A percentile compares a stretch with the other conserved stretches of the same genome.
These are phyloP conservation scores for Ostrea edulis DNA, from an alignment of 1,140 invertebrate species.

Conservation along the genomic window DNA sequence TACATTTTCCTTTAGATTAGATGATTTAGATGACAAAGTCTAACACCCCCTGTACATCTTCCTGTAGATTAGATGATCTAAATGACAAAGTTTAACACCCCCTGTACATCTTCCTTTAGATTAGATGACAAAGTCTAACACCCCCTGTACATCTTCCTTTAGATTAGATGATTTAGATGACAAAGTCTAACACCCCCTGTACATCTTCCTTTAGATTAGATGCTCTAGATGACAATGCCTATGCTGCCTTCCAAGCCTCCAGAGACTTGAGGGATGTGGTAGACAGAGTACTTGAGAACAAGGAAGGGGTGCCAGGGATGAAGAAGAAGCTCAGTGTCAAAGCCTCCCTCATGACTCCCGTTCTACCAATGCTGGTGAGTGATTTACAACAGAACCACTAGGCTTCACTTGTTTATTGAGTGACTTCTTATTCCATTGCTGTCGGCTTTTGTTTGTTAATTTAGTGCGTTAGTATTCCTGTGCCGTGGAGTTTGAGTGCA, in stretches of 20 bases:
- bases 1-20: constrained; percentile 81
- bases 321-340: constrained; percentile 77
- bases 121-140: not conserved
- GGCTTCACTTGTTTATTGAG: no score
- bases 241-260: constrained; percentile 91
- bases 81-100: no score
- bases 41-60: constrained; percentile 80
- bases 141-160: no score
- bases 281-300: constrained; percentile 80
- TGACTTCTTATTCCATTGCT: no score
- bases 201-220: constrained; percentile 82
- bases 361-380: constrained; percentile 91
- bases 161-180: not conserved
- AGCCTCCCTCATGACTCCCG: constrained; percentile 86
- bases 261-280: constrained; percentile 89
- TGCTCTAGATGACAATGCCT: constrained; percentile 91
- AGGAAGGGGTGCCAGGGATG: constrained; percentile 78
- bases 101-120: not conserved
- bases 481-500: no score
- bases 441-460: no score
- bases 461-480: no score
- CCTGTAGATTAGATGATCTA: constrained; percentile 86
- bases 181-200: not conserved
- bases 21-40: constrained; percentile 90
- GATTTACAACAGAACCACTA: not conserved